Evolutionary conservation across 2,888 invertebrate genomes (phyloP).

Genomic region (Xestoiulus laeticollis): DNA sequence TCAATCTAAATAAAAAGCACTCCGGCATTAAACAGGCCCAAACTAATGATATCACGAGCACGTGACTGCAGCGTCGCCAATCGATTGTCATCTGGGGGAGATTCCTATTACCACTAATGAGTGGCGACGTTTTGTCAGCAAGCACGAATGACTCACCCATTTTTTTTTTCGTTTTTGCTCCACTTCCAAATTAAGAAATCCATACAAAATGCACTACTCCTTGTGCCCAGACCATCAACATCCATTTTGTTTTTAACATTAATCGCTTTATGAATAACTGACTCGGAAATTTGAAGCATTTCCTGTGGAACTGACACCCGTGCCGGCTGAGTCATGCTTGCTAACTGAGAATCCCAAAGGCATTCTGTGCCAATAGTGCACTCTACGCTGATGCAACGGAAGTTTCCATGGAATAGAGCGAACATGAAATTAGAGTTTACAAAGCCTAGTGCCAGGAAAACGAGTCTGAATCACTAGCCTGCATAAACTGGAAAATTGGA

Average conservation of each 20-base stretch:
- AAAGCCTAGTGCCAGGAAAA: not conserved
- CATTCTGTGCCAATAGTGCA: not conserved
- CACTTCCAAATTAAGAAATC: slow-evolving; percentile 28
- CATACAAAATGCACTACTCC: not conserved
- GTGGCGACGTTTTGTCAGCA: slow-evolving; percentile 12
- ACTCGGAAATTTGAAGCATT: slow-evolving; percentile 15
- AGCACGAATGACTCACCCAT: not conserved
- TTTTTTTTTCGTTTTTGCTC: not conserved
- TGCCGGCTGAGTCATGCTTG: not conserved
- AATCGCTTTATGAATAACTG: slow-evolving; percentile 22
- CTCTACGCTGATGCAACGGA: not conserved
- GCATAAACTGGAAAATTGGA: not conserved
- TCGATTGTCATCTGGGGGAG: slow-evolving; percentile 14
- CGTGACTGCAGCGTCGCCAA: not conserved
- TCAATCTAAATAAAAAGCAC: not conserved
- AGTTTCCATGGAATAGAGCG: not conserved
- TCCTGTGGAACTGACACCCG: not conserved
- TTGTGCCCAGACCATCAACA: not conserved
- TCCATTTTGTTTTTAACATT: slow-evolving; percentile 11
- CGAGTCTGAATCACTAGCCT: not conserved
- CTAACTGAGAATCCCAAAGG: not conserved
- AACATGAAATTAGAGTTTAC: not conserved
- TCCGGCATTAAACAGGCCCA: not conserved
- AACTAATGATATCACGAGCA: not conserved
- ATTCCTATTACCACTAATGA: slow-evolving; percentile 27